Evolutionary conservation across 35 echinoderm and acorn worm genomes (phyloP).

Genomic region (Acanthaster planci): DNA sequence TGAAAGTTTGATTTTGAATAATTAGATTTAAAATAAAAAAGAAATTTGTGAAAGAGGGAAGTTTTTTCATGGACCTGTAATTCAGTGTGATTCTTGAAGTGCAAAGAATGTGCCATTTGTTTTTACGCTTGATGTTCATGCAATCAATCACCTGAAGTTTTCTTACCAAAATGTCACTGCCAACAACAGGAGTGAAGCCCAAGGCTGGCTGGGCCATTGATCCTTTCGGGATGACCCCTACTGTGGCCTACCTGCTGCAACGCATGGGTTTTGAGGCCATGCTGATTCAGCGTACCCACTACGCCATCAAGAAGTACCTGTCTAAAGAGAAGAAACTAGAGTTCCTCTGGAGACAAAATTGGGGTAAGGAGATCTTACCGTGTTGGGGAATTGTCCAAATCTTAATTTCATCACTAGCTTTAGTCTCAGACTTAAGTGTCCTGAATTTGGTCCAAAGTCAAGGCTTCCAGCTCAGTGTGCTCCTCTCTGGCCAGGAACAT

Average conservation of each 20-base stretch:
- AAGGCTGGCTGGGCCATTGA: conserved; percentile 96
- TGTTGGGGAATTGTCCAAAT: no score
- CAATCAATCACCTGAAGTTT: background rate
- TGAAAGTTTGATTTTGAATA: no score
- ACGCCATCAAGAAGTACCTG: conserved; percentile 91
- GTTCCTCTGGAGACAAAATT: conserved; percentile 98
- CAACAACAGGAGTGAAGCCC: conserved; percentile 81
- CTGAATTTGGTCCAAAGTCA: no score
- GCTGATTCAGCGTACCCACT: conserved; percentile 90
- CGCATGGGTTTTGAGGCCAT: conserved; percentile 88
- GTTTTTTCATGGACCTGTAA: no score
- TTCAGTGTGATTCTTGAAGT: no score
- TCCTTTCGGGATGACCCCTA: conserved; percentile 91
- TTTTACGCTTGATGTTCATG: background rate
- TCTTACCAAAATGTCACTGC: background rate
- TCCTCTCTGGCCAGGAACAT: no score
- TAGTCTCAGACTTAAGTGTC: no score
- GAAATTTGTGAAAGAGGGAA: no score
- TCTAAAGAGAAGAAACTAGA: conserved; percentile 72
- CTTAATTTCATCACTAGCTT: no score
- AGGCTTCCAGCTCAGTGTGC: no score
- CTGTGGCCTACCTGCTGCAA: conserved; percentile 86
- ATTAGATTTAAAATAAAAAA: no score
- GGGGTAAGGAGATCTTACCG: conserved; percentile 65
- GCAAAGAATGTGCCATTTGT: background rate